Base-by-base conservation (phyloP, 2,888 invertebrate species). In the Nephrotoma guestfalica region DNA sequence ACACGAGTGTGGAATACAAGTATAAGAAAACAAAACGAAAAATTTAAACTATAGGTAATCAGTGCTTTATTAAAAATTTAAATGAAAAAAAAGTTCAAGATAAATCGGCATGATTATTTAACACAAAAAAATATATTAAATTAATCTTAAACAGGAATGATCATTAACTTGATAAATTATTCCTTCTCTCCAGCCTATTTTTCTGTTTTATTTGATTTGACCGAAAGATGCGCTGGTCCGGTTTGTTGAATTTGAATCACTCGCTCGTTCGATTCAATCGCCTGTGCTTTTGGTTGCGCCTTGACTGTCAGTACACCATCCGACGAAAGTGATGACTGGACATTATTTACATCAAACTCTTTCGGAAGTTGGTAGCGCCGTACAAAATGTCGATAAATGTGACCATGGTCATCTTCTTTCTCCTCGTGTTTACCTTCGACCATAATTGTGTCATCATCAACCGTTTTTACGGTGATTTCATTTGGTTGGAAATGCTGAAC, bases 291-390 rank as follows among this genome's bases (percentile, higher is more conserved):
- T 87, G 93, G 92, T 0, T 96, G 96, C 0, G 95, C 95, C 7
- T 93, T 94, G 86, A 96, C 94, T 0, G 95, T 96, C 47, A 96
- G 92, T 84, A 97, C 94, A 1, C 97, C 97, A 89, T 97, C 97
- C 0, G 96, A 95, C 7, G 96, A 96, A 43, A 97, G 91, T 5
- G 94, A 94, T 87, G 97, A 96, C 86, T 94, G 93, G 3, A 97
- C 93, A 88, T 95, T 94, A 5, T 94, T 93, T 4, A 94, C 93
- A 87, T 97, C 95, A 88, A 94, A 94, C 83, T 93, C 94, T 84
- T 93, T 91, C 4, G 96, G 96, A n/a, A 96, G 90, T 88, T 94
- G 91, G 90, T 96, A 96, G 87, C 93, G 93, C 87, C 97, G 93
- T 3, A 93, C 93, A 90, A 97, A 97, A 90, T 97, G 96, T 71